A percentile compares a stretch with the other conserved stretches of the same genome.
phyloP scores from a whole-genome alignment of 2,888 invertebrate species.

The Metopia argyrocephala region DNA sequence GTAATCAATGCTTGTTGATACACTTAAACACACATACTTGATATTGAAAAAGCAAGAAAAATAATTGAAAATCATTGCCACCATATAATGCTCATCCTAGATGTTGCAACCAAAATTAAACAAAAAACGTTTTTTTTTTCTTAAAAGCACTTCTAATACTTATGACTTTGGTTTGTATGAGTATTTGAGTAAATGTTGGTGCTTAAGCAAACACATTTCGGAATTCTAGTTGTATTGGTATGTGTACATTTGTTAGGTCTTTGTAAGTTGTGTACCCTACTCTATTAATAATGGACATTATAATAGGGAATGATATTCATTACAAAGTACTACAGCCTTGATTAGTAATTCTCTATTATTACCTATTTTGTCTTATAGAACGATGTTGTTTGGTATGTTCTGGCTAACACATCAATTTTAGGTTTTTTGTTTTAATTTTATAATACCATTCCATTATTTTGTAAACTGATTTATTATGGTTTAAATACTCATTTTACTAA shows the following conservation, averaged over 20 bases:
- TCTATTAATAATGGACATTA: background rate
- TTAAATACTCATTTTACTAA: no score
- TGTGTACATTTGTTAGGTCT: background rate
- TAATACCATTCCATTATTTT: no score
- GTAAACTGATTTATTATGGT: no score
- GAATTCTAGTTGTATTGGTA: background rate
- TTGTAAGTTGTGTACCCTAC: background rate
- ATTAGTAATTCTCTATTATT: no score
- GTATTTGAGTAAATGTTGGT: background rate
- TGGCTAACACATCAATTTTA: no score
- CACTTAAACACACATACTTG: no score
- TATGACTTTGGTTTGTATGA: conserved; percentile 17
- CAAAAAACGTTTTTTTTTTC: background rate
- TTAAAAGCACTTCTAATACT: background rate
- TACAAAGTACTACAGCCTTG: no score
- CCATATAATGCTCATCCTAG: conserved; percentile 33
- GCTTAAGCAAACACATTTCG: background rate
- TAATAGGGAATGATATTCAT: background rate
- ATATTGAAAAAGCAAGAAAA: background rate
- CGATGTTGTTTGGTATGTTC: no score
- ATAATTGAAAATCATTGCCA: background rate
- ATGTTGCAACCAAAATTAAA: conserved; percentile 24
- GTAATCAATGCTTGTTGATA: no score
- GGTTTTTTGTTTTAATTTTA: no score
- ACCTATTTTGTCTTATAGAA: no score